Base-by-base conservation (phyloP, 35 echinoderm and acorn worm genomes). In the Acanthaster planci region DNA sequence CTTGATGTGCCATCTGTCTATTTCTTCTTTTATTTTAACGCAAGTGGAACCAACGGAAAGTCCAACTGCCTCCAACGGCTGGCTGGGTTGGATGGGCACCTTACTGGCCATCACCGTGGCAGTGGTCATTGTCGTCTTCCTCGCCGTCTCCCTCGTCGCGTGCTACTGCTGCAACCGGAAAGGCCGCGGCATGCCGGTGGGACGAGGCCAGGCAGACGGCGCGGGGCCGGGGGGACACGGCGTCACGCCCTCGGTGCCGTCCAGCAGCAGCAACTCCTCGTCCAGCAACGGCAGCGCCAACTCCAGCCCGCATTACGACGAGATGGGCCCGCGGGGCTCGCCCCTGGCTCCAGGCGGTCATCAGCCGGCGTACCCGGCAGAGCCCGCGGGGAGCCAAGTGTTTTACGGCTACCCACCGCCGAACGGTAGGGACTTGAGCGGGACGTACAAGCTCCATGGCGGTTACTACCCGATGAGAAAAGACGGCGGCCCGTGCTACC, bases 1-100 rank as follows among this genome's bases (percentile, higher is more conserved):
- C 14, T 15, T 57, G 55, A 57, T 15, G 14, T 57, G 22, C 55
- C 42, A 47, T 6, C 42, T 47, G 42, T 6, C 42, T 79, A 5
- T 38, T 79, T 79, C 22, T 54, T 58, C 26, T 16, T 58, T 82
- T 56, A 5, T 82, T 58, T 22, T 32, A 4, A 55, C 29, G 9
- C 6, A 60, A 89, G 87, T 72, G 32, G 60, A 26, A 15, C 79
- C 59, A 5, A 82, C 64, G 12, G 87, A 56, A 23, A 36, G 52
- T 14, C 57, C 76, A 8, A 29, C 29, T 17, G 72, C 80, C 16
- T 34, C 51, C 30, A 7, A 60, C 37, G 68, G 80, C 21, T 89
- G 87, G 87, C 82, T 89, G 18, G 56, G 57, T 36, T 89, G 87
- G 87, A 89, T 81, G 80, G 87, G 80, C 18, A 89, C 87, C 22